Evolutionary conservation across 1,140 invertebrate genomes (phyloP).

Genomic region (Drosophila elegans): DNA sequence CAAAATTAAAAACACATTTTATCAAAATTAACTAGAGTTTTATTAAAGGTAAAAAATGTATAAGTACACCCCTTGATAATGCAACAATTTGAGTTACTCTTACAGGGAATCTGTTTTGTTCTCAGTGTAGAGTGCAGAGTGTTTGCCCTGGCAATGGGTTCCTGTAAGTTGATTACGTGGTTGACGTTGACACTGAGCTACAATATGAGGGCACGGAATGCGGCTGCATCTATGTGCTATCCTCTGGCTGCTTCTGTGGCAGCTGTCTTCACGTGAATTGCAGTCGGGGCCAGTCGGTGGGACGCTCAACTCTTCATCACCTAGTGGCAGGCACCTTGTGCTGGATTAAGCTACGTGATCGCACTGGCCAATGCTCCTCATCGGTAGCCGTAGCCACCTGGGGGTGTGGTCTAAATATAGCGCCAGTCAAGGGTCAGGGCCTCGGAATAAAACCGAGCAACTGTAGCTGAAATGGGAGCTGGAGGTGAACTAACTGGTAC

Average conservation of each 20-base stretch:
- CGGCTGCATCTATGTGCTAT: conserved; percentile 23
- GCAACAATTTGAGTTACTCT: background rate
- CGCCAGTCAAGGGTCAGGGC: conserved; percentile 48
- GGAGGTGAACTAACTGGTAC: conserved; percentile 30
- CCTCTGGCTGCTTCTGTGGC: conserved; percentile 54
- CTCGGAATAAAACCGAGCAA: conserved; percentile 4
- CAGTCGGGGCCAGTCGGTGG: conserved; percentile 41
- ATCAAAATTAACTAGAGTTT: no score
- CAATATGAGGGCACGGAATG: conserved; percentile 77
- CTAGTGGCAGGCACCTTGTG: conserved; percentile 39
- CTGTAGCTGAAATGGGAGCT: conserved; percentile 2
- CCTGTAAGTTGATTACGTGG: conserved; percentile 80
- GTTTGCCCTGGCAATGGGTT: conserved; percentile 44
- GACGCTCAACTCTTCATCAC: conserved; percentile 46
- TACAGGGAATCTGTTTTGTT: background rate
- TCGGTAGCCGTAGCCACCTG: conserved; percentile 50
- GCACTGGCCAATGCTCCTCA: conserved; percentile 55
- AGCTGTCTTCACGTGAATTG: conserved; percentile 77
- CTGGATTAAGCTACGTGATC: conserved; percentile 59
- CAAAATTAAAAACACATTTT: no score
- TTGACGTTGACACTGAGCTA: conserved; percentile 75
- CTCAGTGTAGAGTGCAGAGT: conserved; percentile 9
- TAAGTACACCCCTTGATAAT: no score
- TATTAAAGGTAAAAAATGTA: no score
- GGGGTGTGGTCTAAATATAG: conserved; percentile 51